phyloP scores from a whole-genome alignment of 2,797 vertebrate genomes.

The Sebastes flavidus region DNA sequence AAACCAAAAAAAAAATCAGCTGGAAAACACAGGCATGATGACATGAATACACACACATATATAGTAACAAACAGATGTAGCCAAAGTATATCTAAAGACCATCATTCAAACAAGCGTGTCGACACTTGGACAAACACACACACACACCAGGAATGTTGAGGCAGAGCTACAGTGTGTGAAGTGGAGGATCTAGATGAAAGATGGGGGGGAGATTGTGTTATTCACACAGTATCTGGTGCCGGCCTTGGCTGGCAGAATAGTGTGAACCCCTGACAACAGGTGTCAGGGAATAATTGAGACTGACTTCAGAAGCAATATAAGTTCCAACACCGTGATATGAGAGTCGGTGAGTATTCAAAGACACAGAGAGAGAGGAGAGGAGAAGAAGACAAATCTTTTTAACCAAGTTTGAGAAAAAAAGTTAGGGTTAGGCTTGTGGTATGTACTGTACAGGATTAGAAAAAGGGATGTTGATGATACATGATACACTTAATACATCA shows the following conservation, averaged over 20 bases:
- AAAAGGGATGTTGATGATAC: too few species aligned
- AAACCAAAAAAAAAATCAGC: background rate
- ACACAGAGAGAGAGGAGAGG: background rate
- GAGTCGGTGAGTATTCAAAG: background rate
- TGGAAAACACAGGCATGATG: background rate
- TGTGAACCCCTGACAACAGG: conserved; percentile 54
- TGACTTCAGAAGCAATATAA: conserved; percentile 32
- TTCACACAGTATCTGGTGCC: conserved; percentile 58
- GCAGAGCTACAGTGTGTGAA: conserved; percentile 10
- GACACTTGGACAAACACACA: background rate
- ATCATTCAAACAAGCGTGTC: background rate
- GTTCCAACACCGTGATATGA: conserved; percentile 11
- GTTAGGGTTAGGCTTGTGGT: background rate
- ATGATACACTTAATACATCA: background rate
- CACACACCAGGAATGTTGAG: background rate
- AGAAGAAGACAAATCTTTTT: background rate
- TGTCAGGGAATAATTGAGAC: conserved; percentile 28
- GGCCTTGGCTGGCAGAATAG: conserved; percentile 34
- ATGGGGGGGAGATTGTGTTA: conserved; percentile 35
- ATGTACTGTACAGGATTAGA: background rate
- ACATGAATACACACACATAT: background rate
- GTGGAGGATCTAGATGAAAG: background rate
- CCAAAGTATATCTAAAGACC: background rate
- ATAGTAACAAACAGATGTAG: background rate
- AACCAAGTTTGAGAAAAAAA: background rate